These are phyloP conservation scores for Molossus molossus DNA, from an alignment of 2,797 vertebrate species.

Conservation along the genomic window DNA sequence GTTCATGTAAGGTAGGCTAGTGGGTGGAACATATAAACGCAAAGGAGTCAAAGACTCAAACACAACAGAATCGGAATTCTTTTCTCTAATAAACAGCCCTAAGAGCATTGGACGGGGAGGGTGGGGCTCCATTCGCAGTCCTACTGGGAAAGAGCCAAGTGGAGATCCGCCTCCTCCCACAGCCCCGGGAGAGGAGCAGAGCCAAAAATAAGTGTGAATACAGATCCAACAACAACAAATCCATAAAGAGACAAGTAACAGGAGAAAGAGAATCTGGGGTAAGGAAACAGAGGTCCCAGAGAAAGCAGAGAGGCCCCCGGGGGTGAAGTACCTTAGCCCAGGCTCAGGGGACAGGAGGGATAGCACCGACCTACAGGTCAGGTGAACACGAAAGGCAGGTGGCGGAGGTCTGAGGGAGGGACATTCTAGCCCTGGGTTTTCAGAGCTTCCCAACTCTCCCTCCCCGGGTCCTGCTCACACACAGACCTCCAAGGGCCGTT, in stretches of 20 bases:
- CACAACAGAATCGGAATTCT: not conserved
- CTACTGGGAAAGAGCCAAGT: not conserved
- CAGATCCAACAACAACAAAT: not conserved
- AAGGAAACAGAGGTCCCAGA: not conserved
- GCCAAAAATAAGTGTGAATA: not conserved
- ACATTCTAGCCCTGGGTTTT: not conserved
- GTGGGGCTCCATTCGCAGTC: not conserved
- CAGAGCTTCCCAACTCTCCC: not conserved
- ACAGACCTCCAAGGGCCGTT: not conserved
- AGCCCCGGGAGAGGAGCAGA: not conserved
- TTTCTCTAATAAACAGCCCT: not conserved
- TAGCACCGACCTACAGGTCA: not conserved
- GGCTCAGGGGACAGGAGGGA: not conserved
- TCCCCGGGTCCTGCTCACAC: not conserved
- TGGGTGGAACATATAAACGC: not conserved
- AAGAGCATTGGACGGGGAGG: not conserved
- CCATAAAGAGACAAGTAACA: not conserved
- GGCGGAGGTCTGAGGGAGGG: not conserved
- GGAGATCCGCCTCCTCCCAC: not conserved
- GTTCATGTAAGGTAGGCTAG: not conserved
- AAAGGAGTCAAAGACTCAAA: constrained; percentile 12
- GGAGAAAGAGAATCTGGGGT: not conserved
- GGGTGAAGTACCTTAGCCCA: not conserved
- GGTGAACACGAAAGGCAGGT: not conserved
- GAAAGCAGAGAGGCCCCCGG: not conserved